Conservation (phyloP, 1,140 invertebrate genomes). For the Bombus breviceps region DNA sequence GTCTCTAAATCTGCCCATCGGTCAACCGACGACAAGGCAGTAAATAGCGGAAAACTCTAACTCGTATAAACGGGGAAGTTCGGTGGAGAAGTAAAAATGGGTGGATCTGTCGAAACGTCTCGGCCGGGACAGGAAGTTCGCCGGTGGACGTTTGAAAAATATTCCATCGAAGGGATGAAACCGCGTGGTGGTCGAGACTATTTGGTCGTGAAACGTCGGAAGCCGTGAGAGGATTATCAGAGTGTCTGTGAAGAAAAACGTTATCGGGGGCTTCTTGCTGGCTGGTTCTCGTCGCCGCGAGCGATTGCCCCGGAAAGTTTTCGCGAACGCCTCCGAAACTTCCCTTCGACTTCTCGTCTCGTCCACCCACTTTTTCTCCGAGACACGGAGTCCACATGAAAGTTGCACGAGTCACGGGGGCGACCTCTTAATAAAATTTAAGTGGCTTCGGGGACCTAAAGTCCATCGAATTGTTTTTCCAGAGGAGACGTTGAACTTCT, state of each 20-base stretch:
- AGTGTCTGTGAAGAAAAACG: slow-evolving; percentile 34
- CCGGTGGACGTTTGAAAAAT: not conserved
- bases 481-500: not conserved
- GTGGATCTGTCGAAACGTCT: not conserved
- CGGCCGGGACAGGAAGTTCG: not conserved
- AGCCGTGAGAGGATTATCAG: slow-evolving; percentile 8
- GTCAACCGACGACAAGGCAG: not conserved
- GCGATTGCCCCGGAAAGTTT: slow-evolving; percentile 26
- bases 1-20: not conserved
- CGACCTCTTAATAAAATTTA: slow-evolving; percentile 31
- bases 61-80: not conserved
- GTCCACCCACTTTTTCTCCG: not conserved
- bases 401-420: not conserved
- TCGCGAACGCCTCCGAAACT: slow-evolving; percentile 1
- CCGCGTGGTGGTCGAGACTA: not conserved
- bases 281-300: slow-evolving; percentile 15
- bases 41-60: not conserved
- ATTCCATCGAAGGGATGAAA: not conserved
- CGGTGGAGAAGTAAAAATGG: not conserved
- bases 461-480: not conserved
- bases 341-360: not conserved
- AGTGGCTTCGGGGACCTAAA: not conserved
- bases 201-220: not conserved
- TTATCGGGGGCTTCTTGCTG: slow-evolving; percentile 6
- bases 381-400: not conserved